A percentile compares a stretch with the other conserved stretches of the same genome.
Conservation (phyloP, 2,113 vertebrate genomes). For the Aspiorhynchus laticeps region DNA sequence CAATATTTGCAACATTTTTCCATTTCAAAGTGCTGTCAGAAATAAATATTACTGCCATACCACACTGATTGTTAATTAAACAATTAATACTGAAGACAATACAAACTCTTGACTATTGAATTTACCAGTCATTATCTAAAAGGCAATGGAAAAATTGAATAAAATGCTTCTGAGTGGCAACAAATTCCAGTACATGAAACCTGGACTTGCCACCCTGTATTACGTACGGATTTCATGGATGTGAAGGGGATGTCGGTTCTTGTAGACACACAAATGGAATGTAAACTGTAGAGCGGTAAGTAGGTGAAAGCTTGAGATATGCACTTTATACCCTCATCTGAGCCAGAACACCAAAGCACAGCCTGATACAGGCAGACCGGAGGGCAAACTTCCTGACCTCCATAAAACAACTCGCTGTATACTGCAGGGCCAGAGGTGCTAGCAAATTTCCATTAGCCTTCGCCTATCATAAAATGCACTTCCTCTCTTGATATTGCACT, state of each 20-base stretch:
- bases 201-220: neutral
- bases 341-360: slow-evolving; percentile 45
- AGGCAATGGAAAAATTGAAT: neutral
- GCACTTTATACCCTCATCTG: slow-evolving; percentile 35
- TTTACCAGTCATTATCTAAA: neutral
- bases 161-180: neutral
- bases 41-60: neutral
- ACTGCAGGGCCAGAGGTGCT: neutral
- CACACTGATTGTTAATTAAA: too few species aligned
- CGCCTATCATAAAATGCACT: slow-evolving; percentile 32
- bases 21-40: neutral
- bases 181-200: neutral
- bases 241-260: slow-evolving; percentile 11
- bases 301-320: slow-evolving; percentile 59
- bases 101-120: neutral
- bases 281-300: slow-evolving; percentile 62
- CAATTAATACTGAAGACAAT: neutral
- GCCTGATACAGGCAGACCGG: slow-evolving; percentile 56
- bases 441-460: slow-evolving; percentile 41
- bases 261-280: slow-evolving; percentile 62
- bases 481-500: neutral
- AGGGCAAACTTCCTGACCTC: slow-evolving; percentile 35
- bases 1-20: neutral
- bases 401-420: slow-evolving; percentile 8
- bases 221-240: neutral